phyloP scores from a whole-genome alignment of 2,797 vertebrate genomes.

The Sparus aurata region DNA sequence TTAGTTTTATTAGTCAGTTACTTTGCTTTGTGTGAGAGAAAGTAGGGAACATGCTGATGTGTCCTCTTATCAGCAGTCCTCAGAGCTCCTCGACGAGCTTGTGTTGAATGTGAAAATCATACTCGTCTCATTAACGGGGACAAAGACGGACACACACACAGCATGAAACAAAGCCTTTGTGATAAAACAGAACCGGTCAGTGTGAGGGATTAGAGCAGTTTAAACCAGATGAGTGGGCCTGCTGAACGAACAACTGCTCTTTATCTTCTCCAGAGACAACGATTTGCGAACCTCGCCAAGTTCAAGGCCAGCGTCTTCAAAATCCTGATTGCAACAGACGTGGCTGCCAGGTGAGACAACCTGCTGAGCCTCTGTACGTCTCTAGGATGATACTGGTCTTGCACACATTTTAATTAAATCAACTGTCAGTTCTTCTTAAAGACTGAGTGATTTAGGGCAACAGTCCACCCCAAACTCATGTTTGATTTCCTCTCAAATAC shows the following conservation, averaged over 20 bases:
- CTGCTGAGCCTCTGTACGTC: not conserved
- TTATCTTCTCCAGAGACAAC: constrained; percentile 86
- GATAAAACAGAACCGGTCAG: not conserved
- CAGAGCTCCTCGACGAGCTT: not conserved
- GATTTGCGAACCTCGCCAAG: constrained; percentile 94
- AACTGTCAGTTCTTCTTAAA: not conserved
- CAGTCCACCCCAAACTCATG: no score
- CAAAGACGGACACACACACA: not conserved
- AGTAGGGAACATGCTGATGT: not conserved
- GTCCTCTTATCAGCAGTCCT: constrained; percentile 2
- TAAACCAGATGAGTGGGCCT: constrained; percentile 18
- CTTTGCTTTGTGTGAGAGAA: constrained; percentile 7
- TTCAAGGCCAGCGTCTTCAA: constrained; percentile 98
- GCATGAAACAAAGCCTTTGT: not conserved
- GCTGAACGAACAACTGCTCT: constrained; percentile 2
- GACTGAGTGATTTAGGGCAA: not conserved
- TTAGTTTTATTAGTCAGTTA: not conserved
- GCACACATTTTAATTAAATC: not conserved
- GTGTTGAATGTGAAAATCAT: not conserved
- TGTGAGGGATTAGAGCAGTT: constrained; percentile 28
- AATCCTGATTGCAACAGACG: constrained; percentile 96
- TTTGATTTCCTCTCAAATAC: no score
- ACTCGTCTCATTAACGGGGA: constrained; percentile 11
- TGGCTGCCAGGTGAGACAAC: constrained; percentile 90
- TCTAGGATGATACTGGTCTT: not conserved